A percentile compares a stretch with the other conserved stretches of the same genome.
phyloP scores from a whole-genome alignment of 2,113 vertebrate species.

The Noctilio leporinus region DNA sequence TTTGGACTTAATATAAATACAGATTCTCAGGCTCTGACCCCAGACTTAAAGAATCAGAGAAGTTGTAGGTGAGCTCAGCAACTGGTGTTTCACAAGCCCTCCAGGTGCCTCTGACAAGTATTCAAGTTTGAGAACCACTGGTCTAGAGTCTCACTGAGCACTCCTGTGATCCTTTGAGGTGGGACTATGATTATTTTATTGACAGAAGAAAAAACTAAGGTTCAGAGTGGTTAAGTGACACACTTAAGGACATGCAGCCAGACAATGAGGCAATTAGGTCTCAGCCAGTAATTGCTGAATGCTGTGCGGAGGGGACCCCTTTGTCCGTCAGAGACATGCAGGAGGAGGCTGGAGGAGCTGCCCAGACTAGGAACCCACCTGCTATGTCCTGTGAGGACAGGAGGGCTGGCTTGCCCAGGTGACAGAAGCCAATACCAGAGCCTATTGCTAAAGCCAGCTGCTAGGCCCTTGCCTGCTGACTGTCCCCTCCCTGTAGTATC shows the following conservation, averaged over 20 bases:
- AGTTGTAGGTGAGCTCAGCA: background rate
- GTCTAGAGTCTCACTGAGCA: background rate
- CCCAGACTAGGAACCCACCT: background rate
- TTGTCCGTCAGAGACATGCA: background rate
- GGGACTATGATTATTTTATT: background rate
- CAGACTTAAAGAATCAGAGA: background rate
- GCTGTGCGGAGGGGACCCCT: background rate
- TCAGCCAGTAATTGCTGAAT: background rate
- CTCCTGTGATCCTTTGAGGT: background rate
- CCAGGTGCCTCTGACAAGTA: background rate
- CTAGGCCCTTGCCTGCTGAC: background rate
- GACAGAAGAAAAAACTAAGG: background rate
- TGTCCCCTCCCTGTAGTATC: background rate
- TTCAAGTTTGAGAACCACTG: background rate
- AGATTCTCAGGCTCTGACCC: background rate
- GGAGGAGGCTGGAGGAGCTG: background rate
- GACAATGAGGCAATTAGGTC: background rate
- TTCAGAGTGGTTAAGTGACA: background rate
- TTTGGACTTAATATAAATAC: background rate
- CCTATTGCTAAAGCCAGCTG: rapidly evolving
- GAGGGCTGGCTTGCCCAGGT: background rate
- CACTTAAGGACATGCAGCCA: constrained; percentile 14
- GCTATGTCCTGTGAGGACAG: background rate
- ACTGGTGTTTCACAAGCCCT: background rate
- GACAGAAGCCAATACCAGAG: background rate